A percentile compares a stretch with the other conserved stretches of the same genome.
These are phyloP conservation scores for Eurypyga helias DNA, from an alignment of 2,113 vertebrate genomes.

Conservation along the genomic window DNA sequence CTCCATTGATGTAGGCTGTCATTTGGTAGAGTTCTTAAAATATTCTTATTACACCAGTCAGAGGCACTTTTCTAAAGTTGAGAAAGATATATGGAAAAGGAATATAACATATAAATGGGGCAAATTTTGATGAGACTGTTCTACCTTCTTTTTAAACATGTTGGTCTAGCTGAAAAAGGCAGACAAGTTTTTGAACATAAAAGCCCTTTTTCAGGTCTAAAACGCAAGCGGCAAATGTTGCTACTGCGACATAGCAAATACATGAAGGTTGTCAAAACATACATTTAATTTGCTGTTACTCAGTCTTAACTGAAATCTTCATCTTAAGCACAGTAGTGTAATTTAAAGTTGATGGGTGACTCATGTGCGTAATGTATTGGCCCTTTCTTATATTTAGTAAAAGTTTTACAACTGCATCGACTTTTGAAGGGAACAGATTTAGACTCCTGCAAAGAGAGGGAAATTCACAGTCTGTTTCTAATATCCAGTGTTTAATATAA, in stretches of 20 bases:
- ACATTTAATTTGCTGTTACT: neutral
- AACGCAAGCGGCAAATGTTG: neutral
- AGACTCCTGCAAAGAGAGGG: neutral
- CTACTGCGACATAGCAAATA: neutral
- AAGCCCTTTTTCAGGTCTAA: neutral
- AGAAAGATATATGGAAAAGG: neutral
- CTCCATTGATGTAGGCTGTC: neutral
- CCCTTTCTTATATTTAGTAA: neutral
- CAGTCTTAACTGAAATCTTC: neutral
- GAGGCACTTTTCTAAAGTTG: neutral
- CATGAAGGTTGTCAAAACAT: neutral
- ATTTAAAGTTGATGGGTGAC: neutral
- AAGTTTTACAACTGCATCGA: neutral
- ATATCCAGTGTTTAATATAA: neutral
- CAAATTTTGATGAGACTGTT: neutral
- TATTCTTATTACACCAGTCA: neutral
- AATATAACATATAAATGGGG: neutral
- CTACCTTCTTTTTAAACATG: neutral
- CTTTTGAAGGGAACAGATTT: neutral
- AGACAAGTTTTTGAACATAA: neutral
- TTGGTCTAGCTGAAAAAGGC: neutral
- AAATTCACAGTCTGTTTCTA: neutral
- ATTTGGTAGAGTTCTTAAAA: constrained; percentile 31
- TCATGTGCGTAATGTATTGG: neutral
- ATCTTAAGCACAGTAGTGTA: neutral